These are phyloP conservation scores for Eospalax fontanierii DNA, from an alignment of 2,797 vertebrate species.

Conservation along the genomic window DNA sequence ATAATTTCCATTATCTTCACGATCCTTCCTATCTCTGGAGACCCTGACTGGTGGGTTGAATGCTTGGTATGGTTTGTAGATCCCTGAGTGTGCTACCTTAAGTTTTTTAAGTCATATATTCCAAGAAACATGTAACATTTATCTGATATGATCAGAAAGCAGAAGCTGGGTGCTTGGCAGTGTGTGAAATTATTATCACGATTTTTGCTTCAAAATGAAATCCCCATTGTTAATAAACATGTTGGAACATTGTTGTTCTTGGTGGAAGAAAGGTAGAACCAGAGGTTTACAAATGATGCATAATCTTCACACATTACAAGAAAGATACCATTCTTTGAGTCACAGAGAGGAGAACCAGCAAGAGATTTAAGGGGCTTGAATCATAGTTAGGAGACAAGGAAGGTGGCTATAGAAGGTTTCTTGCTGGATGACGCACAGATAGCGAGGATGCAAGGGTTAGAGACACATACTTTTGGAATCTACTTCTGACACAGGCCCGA, in stretches of 20 bases:
- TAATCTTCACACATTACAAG: background rate
- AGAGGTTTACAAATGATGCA: background rate
- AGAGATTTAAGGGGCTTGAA: background rate
- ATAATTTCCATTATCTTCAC: constrained; percentile 2
- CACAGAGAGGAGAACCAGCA: background rate
- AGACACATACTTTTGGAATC: background rate
- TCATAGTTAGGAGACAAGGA: background rate
- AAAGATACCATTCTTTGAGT: background rate
- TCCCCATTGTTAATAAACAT: background rate
- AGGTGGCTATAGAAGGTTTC: background rate
- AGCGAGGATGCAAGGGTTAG: background rate
- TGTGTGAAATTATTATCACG: background rate
- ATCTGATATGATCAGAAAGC: background rate
- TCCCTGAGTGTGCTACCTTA: background rate
- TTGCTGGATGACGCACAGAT: background rate
- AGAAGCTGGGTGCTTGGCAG: background rate
- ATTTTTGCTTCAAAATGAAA: background rate
- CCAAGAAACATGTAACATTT: constrained; percentile 23
- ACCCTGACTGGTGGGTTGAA: background rate
- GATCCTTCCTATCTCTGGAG: constrained; percentile 3
- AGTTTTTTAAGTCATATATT: constrained; percentile 33
- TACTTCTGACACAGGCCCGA: background rate
- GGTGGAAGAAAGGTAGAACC: background rate
- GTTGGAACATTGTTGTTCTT: background rate
- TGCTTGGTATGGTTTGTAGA: background rate